phyloP scores from a whole-genome alignment of 2,113 vertebrate species.

The Microtus ochrogaster region DNA sequence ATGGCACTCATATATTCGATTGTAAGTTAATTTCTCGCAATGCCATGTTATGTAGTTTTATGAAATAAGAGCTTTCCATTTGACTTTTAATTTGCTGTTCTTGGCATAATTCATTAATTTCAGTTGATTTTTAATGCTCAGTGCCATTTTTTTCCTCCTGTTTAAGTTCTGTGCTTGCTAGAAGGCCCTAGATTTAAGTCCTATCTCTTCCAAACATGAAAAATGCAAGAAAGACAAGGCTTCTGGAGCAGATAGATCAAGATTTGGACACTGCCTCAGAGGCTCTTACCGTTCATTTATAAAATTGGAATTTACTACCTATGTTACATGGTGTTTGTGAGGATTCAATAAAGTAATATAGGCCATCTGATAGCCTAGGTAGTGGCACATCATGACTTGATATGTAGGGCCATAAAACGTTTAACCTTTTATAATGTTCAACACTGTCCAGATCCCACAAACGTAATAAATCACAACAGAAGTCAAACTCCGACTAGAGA shows the following conservation, averaged over 20 bases:
- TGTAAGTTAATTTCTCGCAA: neutral
- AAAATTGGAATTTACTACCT: slow-evolving; percentile 12
- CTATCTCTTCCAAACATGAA: neutral
- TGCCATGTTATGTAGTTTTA: neutral
- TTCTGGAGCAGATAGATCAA: neutral
- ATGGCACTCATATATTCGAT: neutral
- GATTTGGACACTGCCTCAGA: neutral
- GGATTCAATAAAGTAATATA: neutral
- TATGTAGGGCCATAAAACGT: neutral
- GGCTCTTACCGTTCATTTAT: neutral
- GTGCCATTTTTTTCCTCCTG: neutral
- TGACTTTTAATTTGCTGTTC: neutral
- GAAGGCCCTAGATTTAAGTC: neutral
- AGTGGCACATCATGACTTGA: neutral
- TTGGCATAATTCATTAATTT: slow-evolving; percentile 8
- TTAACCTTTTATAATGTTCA: neutral
- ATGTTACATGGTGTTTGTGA: neutral
- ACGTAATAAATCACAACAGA: neutral
- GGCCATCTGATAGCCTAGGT: neutral
- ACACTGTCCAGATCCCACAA: neutral
- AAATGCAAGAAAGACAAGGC: neutral
- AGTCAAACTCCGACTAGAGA: neutral
- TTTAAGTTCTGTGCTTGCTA: neutral
- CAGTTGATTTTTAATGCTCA: neutral
- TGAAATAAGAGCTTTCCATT: neutral